Evolutionary conservation across 2,888 invertebrate species (phyloP), one percentile per base, ranked within the genome.

Genomic region (Melieria omissa): DNA sequence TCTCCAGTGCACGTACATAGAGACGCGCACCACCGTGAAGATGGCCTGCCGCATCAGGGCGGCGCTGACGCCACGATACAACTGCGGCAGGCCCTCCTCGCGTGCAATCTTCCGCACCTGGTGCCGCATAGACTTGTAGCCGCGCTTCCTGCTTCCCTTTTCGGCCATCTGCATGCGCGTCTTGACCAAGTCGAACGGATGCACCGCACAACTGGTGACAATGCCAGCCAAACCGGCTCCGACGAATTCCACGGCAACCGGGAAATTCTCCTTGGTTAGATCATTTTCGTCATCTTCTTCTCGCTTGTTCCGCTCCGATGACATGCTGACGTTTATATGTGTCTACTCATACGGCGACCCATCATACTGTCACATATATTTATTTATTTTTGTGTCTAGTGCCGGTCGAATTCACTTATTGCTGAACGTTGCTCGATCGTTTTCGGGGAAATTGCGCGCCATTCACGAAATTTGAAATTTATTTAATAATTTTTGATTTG

Each of bases 131-230:
- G 96, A 95, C 3, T 95, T 94, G 69, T 92, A 92, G 81, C 92
- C 92, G 80, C 89, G 84, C 46, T 66, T 60, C 41, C 77, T 79
- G 2, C 81, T 80, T 1, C 79, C 77, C 8, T 89, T 88, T 58
- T 87, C 89, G 52, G 92, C 92, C 42, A 91, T 92, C 88, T 99
- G 99, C 98, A 99, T 99, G 55, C 99, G 91, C 78, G 97, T 99
- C 88, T 99, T 99, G 41, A 99, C 93, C 79, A 99, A 88, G 89
- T 99, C 99, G 79, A 99, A 87, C 0, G 99, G 99, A 85, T 99
- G 99, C 0, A 99, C 99, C 77, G 99, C 92, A 76, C 91, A 90
- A 14, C 98, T 98, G 6, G 98, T 99, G 45, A 91, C 93, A 97
- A 99, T 99, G 72, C 95, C 95, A 69, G 95, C 91, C 78, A 90